Evolutionary conservation across 2,888 invertebrate genomes (phyloP).

Genomic region (Cacoxenus indagator): DNA sequence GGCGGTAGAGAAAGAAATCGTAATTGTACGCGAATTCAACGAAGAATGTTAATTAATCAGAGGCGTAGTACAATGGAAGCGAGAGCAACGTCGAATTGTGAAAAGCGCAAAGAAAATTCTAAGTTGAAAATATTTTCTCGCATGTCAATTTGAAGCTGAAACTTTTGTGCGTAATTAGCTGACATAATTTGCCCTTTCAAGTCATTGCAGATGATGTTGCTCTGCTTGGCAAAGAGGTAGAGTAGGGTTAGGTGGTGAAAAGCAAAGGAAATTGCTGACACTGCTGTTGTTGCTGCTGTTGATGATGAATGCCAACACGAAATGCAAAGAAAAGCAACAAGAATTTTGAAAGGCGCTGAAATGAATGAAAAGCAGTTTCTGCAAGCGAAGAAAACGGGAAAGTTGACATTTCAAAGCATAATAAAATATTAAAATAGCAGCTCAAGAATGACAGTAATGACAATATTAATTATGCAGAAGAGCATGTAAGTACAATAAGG

Average conservation of each 20-base stretch:
- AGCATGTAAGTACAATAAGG: neutral
- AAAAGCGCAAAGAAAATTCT: neutral
- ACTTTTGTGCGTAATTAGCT: constrained; percentile 12
- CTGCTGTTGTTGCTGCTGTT: neutral
- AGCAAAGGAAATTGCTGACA: neutral
- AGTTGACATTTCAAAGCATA: neutral
- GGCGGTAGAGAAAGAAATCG: neutral
- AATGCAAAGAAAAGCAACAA: neutral
- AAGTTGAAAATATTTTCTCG: neutral
- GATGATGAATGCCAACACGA: neutral
- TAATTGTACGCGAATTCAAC: neutral
- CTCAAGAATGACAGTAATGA: neutral
- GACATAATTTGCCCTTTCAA: constrained; percentile 9
- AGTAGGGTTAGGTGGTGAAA: neutral
- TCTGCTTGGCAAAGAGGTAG: neutral
- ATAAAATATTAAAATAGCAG: neutral
- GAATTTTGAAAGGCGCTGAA: neutral
- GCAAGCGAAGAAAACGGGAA: neutral
- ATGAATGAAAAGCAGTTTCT: neutral
- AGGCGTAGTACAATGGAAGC: neutral
- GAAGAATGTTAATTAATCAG: neutral
- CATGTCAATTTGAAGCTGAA: neutral
- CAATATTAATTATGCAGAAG: neutral
- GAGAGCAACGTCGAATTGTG: neutral
- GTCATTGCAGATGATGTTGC: neutral